These are phyloP conservation scores for Chionomys nivalis DNA, from an alignment of 2,113 vertebrate species.

Conservation along the genomic window DNA sequence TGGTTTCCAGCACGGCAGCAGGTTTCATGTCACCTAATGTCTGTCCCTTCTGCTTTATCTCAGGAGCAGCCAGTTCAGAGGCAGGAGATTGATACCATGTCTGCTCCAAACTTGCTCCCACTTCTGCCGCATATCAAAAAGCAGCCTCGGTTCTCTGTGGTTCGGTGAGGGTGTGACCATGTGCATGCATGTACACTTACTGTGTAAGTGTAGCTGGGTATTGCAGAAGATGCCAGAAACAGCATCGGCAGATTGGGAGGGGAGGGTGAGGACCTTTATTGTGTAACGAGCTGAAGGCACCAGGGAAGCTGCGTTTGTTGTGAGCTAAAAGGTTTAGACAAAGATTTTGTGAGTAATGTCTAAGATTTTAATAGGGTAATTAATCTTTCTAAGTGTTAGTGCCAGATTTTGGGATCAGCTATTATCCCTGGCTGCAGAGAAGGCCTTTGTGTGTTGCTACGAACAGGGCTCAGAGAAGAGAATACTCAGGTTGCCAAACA, in stretches of 20 bases:
- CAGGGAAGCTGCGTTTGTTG: slow-evolving; percentile 85
- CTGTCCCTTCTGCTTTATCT: slow-evolving; percentile 82
- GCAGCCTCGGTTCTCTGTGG: not conserved
- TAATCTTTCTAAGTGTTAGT: slow-evolving; percentile 89
- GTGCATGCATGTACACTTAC: not conserved
- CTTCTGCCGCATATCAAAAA: slow-evolving; percentile 71
- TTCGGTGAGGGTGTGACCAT: not conserved
- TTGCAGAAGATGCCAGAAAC: slow-evolving; percentile 67
- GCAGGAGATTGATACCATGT: slow-evolving; percentile 82
- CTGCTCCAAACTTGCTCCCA: slow-evolving; percentile 80
- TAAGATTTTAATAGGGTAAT: slow-evolving; percentile 90
- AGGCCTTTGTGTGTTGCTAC: slow-evolving; percentile 86
- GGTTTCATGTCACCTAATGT: slow-evolving; percentile 80
- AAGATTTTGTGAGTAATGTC: slow-evolving; percentile 88
- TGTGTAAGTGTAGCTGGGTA: slow-evolving; percentile 10
- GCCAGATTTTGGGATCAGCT: slow-evolving; percentile 89
- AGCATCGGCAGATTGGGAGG: slow-evolving; percentile 74
- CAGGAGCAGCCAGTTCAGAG: slow-evolving; percentile 81
- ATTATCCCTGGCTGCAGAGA: slow-evolving; percentile 87
- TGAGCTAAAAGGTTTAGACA: slow-evolving; percentile 87
- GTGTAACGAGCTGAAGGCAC: slow-evolving; percentile 83
- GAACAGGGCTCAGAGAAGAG: slow-evolving; percentile 84
- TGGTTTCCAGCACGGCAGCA: slow-evolving; percentile 81
- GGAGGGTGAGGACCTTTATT: slow-evolving; percentile 83
- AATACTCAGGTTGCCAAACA: slow-evolving; percentile 85